phyloP scores from a whole-genome alignment of 2,888 invertebrate species.

The Sympetrum striolatum region DNA sequence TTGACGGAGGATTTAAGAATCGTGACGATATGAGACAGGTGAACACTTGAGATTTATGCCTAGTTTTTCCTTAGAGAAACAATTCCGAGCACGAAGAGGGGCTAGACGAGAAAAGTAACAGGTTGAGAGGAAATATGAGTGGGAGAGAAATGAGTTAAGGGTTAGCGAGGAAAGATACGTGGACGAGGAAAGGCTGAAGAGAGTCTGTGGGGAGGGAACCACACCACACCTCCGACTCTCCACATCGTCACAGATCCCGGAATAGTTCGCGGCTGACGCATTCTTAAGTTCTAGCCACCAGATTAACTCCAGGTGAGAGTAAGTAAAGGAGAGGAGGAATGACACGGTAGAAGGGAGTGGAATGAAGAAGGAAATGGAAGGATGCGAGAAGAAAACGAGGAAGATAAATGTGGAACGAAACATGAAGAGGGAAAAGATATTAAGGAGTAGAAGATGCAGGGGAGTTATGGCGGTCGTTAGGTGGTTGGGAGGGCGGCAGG shows the following conservation, averaged over 20 bases:
- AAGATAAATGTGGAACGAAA: neutral
- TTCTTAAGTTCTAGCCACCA: conserved; percentile 1
- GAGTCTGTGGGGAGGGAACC: neutral
- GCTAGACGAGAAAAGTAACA: too few species aligned
- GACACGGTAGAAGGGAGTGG: neutral
- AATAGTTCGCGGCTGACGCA: conserved; percentile 35
- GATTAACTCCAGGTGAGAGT: conserved; percentile 40
- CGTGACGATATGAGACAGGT: too few species aligned
- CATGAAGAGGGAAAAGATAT: neutral
- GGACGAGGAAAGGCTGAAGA: neutral
- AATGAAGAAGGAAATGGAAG: neutral
- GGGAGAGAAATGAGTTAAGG: neutral
- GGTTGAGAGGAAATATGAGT: neutral
- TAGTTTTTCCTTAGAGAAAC: too few species aligned
- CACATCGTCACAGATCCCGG: conserved; percentile 22
- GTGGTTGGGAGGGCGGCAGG: neutral
- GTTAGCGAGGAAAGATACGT: neutral
- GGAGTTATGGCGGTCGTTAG: neutral
- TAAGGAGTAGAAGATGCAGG: neutral
- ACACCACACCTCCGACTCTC: neutral
- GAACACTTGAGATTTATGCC: too few species aligned
- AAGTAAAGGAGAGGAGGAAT: neutral
- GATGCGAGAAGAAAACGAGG: neutral
- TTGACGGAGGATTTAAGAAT: too few species aligned
- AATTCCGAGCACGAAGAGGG: too few species aligned